Conservation (phyloP, 2,113 vertebrate species). For the Platysternon megacephalum region DNA sequence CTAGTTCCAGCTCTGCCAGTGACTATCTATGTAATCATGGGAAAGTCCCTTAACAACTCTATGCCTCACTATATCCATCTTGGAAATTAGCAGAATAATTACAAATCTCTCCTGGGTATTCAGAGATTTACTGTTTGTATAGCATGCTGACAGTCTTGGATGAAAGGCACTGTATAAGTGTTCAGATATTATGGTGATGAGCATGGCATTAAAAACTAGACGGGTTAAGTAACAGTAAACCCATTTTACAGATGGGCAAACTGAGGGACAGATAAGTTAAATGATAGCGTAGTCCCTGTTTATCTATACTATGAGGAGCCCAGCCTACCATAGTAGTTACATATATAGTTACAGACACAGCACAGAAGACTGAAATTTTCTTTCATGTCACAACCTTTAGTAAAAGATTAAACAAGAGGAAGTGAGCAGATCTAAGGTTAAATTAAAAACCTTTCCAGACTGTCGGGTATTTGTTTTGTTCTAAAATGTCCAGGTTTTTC, state of each 20-base stretch:
- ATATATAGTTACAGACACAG: background rate
- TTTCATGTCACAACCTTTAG: background rate
- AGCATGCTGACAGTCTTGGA: background rate
- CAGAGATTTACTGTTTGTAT: background rate
- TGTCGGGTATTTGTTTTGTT: background rate
- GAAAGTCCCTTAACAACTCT: background rate
- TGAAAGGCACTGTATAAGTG: background rate
- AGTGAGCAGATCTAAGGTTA: background rate
- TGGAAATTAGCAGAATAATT: background rate
- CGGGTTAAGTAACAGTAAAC: background rate
- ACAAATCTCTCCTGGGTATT: background rate
- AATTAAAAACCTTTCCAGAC: background rate
- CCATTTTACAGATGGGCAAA: background rate
- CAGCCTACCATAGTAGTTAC: background rate
- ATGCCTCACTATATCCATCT: background rate
- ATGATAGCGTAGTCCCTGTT: background rate
- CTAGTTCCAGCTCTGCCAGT: background rate
- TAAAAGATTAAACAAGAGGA: background rate
- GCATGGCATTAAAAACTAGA: background rate
- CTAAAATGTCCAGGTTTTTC: background rate
- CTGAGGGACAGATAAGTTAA: background rate
- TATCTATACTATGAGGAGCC: background rate
- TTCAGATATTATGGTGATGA: background rate
- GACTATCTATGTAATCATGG: background rate
- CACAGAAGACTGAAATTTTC: background rate